phyloP scores from a whole-genome alignment of 1,140 invertebrate genomes.

The Teleopsis dalmanni region DNA sequence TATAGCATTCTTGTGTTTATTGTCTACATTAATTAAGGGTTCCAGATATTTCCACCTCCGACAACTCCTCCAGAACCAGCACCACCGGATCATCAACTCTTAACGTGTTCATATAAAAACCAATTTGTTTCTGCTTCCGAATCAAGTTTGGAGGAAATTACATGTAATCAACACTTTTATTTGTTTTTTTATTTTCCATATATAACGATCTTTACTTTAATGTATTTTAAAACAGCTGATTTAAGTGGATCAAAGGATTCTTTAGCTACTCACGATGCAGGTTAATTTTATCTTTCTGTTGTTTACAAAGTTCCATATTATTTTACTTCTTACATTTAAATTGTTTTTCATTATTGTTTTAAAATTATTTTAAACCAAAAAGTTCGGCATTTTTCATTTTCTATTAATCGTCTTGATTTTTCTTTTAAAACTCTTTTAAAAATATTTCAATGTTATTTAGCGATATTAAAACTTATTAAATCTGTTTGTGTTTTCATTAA shows the following conservation, averaged over 20 bases:
- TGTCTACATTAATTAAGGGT: no score
- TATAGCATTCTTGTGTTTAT: no score
- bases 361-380: neutral
- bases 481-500: neutral
- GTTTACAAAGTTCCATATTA: constrained; percentile 9
- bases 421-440: neutral
- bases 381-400: neutral
- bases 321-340: constrained; percentile 7
- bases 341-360: neutral
- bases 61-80: constrained; percentile 74
- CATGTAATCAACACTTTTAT: constrained; percentile 48
- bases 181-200: constrained; percentile 17
- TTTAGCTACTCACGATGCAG: constrained; percentile 67
- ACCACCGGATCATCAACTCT: constrained; percentile 63
- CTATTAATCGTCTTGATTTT: neutral
- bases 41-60: constrained; percentile 72
- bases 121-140: constrained; percentile 53
- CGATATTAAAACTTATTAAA: neutral
- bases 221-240: constrained; percentile 55
- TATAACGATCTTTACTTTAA: constrained; percentile 25
- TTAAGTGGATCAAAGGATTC: constrained; percentile 70
- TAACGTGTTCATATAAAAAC: constrained; percentile 45
- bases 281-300: constrained; percentile 38
- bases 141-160: constrained; percentile 58
- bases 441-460: neutral